A percentile compares a stretch with the other conserved stretches of the same genome.
phyloP scores from a whole-genome alignment of 2,797 vertebrate species.

The Cryptoblepharus egeriae region DNA sequence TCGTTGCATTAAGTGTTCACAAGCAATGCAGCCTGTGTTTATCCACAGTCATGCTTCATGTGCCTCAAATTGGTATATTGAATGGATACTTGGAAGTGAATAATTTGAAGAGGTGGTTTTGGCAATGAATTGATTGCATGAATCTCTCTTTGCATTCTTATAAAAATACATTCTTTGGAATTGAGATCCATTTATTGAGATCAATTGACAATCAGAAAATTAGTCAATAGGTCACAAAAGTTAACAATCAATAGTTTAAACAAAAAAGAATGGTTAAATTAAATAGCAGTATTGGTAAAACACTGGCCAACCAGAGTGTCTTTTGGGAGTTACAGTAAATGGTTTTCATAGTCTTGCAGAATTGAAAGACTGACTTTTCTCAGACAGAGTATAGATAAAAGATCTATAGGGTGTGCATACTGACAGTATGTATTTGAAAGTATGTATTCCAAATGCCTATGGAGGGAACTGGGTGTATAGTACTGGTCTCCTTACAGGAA shows the following conservation, averaged over 20 bases:
- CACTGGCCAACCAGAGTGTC: background rate
- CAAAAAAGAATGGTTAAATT: background rate
- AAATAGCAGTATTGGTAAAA: background rate
- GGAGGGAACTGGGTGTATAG: background rate
- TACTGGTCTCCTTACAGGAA: background rate
- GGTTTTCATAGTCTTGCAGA: background rate
- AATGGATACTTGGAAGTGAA: background rate
- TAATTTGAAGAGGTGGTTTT: background rate
- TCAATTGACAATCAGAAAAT: slow-evolving; percentile 5
- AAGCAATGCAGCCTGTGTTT: background rate
- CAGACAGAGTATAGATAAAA: background rate
- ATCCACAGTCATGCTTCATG: background rate
- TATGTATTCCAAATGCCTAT: background rate
- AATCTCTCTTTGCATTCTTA: background rate
- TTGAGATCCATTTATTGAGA: slow-evolving; percentile 8
- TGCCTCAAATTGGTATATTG: slow-evolving; percentile 12
- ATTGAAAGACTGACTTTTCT: background rate
- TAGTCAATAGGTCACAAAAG: background rate
- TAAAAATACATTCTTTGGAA: background rate
- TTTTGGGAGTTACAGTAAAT: background rate
- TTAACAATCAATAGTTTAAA: background rate
- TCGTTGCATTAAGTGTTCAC: background rate
- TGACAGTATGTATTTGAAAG: background rate
- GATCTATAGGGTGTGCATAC: background rate
- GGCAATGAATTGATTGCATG: background rate